A percentile compares a stretch with the other conserved stretches of the same genome.
These are phyloP conservation scores for Cyphomyrus discorhynchus DNA, from an alignment of 2,113 vertebrate genomes.

Conservation along the genomic window DNA sequence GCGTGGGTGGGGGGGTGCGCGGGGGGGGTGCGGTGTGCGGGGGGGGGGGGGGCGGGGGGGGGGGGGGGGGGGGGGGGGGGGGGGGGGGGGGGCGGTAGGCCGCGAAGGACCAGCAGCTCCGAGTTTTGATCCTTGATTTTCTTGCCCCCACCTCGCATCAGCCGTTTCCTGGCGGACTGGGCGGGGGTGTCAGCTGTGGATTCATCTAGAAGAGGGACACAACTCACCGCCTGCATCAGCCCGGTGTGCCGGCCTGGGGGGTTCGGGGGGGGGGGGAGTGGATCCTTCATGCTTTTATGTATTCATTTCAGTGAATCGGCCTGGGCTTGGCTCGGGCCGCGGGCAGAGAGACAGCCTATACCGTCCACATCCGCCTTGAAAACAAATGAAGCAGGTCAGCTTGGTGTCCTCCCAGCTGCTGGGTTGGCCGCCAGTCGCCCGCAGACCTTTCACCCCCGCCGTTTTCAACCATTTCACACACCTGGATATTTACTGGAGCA, in stretches of 20 bases:
- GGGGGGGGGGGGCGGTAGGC: neutral
- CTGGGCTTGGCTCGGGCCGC: neutral
- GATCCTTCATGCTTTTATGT: neutral
- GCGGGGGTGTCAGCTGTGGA: constrained; percentile 13
- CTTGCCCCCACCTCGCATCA: neutral
- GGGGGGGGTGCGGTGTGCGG: no score
- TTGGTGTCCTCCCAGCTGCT: neutral
- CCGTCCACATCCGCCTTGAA: neutral
- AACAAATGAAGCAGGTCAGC: neutral
- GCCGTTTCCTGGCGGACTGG: constrained; percentile 7
- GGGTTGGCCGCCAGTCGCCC: neutral
- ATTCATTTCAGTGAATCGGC: neutral
- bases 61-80: no score
- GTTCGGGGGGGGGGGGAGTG: neutral
- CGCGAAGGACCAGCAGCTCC: neutral
- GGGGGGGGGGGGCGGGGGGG: no score
- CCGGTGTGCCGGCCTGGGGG: neutral
- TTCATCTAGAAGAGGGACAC: neutral
- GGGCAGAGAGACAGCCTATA: neutral
- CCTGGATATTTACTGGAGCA: constrained; percentile 4
- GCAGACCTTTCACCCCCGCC: neutral
- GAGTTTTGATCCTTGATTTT: neutral
- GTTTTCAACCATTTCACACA: neutral
- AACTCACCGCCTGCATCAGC: neutral
- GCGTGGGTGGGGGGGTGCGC: no score